Evolutionary conservation across 2,888 invertebrate species (phyloP).

Genomic region (Pristionchus japonicus): DNA sequence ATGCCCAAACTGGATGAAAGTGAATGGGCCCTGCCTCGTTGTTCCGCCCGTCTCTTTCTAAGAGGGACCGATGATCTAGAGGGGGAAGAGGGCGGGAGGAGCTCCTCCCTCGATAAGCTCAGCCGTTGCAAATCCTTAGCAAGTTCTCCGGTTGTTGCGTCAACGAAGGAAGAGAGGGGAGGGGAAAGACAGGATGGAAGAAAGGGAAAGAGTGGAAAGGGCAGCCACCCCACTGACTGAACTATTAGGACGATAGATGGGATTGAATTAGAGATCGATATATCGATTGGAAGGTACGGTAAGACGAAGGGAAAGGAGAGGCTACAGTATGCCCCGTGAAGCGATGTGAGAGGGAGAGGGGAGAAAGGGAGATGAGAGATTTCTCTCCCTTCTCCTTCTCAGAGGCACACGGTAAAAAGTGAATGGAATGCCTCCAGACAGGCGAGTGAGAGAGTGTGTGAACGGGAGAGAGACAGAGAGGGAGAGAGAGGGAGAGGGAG

Average conservation of each 20-base stretch:
- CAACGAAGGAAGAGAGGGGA: background rate
- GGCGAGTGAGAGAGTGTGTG: too few relatives aligned
- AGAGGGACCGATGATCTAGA: slow-evolving; percentile 17
- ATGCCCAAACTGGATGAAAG: slow-evolving; percentile 39
- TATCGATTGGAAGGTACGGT: background rate
- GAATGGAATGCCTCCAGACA: slow-evolving; percentile 39
- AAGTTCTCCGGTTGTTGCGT: slow-evolving; percentile 42
- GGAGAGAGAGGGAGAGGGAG: background rate
- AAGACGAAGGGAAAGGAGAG: background rate
- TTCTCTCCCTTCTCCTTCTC: background rate
- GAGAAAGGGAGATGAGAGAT: background rate
- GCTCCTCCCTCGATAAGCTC: background rate
- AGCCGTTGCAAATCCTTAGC: slow-evolving; percentile 47
- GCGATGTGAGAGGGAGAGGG: background rate
- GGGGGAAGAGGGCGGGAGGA: background rate
- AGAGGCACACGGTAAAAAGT: slow-evolving; percentile 42
- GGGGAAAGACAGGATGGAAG: background rate
- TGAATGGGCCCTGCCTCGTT: slow-evolving; percentile 8
- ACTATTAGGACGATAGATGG: background rate
- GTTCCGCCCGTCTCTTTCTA: background rate
- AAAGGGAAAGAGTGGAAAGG: slow-evolving; percentile 6
- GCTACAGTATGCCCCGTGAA: slow-evolving; percentile 14
- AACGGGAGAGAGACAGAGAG: background rate
- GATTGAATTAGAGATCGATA: background rate
- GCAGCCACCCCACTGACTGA: background rate